These are phyloP conservation scores for Takifugu ocellatus DNA, from an alignment of 2,797 vertebrate genomes.

Conservation along the genomic window DNA sequence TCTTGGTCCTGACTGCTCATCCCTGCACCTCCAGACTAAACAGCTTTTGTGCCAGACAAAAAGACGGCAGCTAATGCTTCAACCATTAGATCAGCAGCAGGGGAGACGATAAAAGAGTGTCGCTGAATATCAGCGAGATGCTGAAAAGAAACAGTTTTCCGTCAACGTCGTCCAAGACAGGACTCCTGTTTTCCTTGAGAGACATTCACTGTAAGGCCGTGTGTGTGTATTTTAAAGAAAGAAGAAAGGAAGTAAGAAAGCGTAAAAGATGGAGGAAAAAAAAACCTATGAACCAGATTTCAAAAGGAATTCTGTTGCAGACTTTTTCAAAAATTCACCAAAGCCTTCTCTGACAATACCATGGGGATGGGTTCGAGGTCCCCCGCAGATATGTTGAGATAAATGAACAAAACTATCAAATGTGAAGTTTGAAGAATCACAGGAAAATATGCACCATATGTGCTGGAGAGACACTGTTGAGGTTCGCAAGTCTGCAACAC, in stretches of 20 bases:
- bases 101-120: slow-evolving; percentile 46
- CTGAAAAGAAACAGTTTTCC: slow-evolving; percentile 59
- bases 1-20: slow-evolving; percentile 37
- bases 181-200: slow-evolving; percentile 45
- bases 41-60: slow-evolving; percentile 37
- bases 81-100: slow-evolving; percentile 31
- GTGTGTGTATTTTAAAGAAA: slow-evolving; percentile 30
- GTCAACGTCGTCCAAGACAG: slow-evolving; percentile 39
- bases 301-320: slow-evolving; percentile 41
- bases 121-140: slow-evolving; percentile 52
- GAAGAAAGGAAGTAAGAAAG: slow-evolving; percentile 22
- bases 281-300: slow-evolving; percentile 9
- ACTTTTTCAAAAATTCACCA: slow-evolving; percentile 46
- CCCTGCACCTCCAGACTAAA: slow-evolving; percentile 38
- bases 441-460: slow-evolving; percentile 25
- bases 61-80: not conserved
- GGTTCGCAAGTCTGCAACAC: slow-evolving; percentile 27
- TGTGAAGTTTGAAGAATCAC: slow-evolving; percentile 25
- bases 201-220: slow-evolving; percentile 47
- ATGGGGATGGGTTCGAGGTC: slow-evolving; percentile 46
- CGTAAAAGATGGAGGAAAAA: not conserved
- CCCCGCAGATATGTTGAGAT: slow-evolving; percentile 50
- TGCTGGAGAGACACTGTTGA: slow-evolving; percentile 33
- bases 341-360: slow-evolving; percentile 44
- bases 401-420: slow-evolving; percentile 36